Percentiles rank a stretch among this genome's conserved stretches.
These are phyloP conservation scores for Papilio dardanus DNA, from an alignment of 1,140 invertebrate species.

Conservation along the genomic window DNA sequence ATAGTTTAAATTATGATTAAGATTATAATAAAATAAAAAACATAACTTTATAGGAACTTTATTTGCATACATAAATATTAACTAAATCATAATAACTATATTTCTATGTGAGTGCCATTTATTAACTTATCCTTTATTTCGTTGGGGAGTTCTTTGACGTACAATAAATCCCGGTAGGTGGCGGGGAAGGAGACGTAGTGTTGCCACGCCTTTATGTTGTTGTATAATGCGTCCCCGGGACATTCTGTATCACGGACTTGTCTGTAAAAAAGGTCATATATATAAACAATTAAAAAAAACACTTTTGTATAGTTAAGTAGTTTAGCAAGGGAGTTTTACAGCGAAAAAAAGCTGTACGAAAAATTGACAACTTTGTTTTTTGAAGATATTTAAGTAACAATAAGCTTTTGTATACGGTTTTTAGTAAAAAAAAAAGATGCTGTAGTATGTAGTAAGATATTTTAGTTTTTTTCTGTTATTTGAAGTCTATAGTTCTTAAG, in stretches of 20 bases:
- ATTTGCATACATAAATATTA: slow-evolving; percentile 3
- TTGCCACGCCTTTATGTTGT: slow-evolving; percentile 85
- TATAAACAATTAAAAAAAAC: background rate
- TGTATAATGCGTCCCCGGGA: slow-evolving; percentile 86
- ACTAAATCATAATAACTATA: background rate
- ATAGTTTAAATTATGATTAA: too few species aligned
- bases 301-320: background rate
- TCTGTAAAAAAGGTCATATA: slow-evolving; percentile 47
- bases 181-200: slow-evolving; percentile 81
- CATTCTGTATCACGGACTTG: slow-evolving; percentile 87
- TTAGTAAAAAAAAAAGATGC: too few species aligned
- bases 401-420: too few species aligned
- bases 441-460: too few species aligned
- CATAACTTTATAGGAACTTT: background rate
- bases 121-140: slow-evolving; percentile 40
- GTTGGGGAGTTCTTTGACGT: slow-evolving; percentile 52
- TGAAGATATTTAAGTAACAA: too few species aligned
- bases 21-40: slow-evolving; percentile 19
- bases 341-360: background rate
- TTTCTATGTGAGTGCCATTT: slow-evolving; percentile 28
- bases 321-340: too few species aligned
- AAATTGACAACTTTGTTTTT: too few species aligned
- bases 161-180: slow-evolving; percentile 59
- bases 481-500: too few species aligned
- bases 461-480: background rate